Percentiles rank a stretch among this genome's conserved stretches.
Conservation (phyloP, 2,113 vertebrate species). For the cat (Felis catus) region DNA sequence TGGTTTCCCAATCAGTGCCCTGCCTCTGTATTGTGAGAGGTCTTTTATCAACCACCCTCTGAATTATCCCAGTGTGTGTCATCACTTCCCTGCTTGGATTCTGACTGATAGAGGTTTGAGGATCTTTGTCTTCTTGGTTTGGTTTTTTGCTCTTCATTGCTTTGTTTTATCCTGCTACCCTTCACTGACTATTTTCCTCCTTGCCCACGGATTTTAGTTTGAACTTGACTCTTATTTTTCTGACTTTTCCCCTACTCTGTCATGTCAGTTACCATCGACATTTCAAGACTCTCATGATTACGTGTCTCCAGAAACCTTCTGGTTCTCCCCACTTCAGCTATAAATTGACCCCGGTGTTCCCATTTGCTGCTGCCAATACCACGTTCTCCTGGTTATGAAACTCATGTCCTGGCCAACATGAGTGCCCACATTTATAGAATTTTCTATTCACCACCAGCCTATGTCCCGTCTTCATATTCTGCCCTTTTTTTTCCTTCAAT, state of each 20-base stretch:
- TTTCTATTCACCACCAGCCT: neutral
- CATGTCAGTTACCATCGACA: neutral
- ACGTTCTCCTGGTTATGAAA: no score
- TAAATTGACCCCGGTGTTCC: neutral
- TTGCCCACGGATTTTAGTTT: neutral
- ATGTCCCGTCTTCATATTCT: neutral
- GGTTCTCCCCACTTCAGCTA: neutral
- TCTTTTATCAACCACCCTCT: neutral
- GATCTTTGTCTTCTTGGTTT: neutral
- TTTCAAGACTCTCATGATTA: neutral
- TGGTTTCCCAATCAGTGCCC: neutral
- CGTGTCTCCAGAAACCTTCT: neutral
- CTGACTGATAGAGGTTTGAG: neutral
- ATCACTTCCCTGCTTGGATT: neutral
- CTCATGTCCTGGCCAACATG: neutral
- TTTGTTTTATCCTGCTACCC: neutral
- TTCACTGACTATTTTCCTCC: neutral
- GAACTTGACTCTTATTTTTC: neutral
- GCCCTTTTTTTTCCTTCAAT: no score
- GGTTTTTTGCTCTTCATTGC: neutral
- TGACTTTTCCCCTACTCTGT: neutral
- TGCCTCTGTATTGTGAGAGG: neutral
- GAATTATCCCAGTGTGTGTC: no score
- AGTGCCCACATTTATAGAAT: neutral
- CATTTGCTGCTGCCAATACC: rapidly evolving